Evolutionary conservation across 2,888 invertebrate genomes (phyloP), one percentile per base, ranked within the genome.

Genomic region (Lasius platythorax): DNA sequence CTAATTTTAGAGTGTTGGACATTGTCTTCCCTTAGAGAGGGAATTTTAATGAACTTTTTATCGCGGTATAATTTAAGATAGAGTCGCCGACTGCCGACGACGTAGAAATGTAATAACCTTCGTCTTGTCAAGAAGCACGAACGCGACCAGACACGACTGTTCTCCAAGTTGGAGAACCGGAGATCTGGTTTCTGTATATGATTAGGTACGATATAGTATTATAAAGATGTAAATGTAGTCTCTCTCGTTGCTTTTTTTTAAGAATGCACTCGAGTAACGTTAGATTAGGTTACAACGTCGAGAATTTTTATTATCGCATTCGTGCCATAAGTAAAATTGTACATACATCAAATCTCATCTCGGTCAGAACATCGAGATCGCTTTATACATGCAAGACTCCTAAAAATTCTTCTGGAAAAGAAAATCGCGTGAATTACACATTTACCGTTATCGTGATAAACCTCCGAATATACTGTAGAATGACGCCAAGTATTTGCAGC

Each of bases 301-400:
- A 86, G 83, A 85, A 75, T 87, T 73, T 89, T 91, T 90, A 88
- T 85, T 88, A 85, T 86, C 87, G 76, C 88, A 12, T 89, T 85
- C 88, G 93, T 93, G 93, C 93, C 93, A 93, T 93, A 92, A 91
- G 90, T 91, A 87, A 91, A 91, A 84, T 91, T 92, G 92, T 93
- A 92, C 87, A 91, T 89, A 90, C 82, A 84, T 83, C 46, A 61
- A 73, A 73, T 87, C 73, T 23, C 58, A 50, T 86, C 50, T 33
- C 75, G 58, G 75, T 64, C 46, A 23, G 15, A 43, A 63, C 37
- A 30, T 53, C 30, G 50, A 68, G 28, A 68, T 79, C 33, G 23
- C 43, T 23, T 79, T 72, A 58, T 23, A 72, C 18, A 61, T n/a
- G 37, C 4, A 23, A 33, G 33, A 58, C 2, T 5, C 18, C 5